Percentiles rank a stretch among this genome's conserved stretches.
Evolutionary conservation across 1,140 invertebrate genomes (phyloP).

Genomic region (Chrysoperla carnea): DNA sequence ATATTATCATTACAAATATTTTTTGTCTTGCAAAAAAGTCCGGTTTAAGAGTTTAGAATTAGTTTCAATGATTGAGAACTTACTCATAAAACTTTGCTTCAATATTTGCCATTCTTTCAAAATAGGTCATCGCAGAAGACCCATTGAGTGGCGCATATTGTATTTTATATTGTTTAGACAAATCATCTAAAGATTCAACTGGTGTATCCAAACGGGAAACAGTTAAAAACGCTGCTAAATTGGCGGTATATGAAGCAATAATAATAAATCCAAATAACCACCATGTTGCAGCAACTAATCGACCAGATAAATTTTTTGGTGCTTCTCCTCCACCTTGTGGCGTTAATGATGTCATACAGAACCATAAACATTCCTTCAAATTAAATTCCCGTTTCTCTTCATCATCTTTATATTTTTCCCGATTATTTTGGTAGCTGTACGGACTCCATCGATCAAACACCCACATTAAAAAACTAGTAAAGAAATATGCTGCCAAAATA

Average conservation of each 20-base stretch:
- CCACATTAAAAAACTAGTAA: conserved; percentile 89
- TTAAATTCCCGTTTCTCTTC: conserved; percentile 91
- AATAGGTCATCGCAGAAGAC: conserved; percentile 80
- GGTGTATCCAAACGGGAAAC: conserved; percentile 84
- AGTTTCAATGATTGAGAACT: conserved; percentile 20
- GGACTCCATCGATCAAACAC: conserved; percentile 92
- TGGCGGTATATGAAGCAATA: conserved; percentile 96
- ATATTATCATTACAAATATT: neutral
- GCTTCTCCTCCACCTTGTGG: conserved; percentile 94
- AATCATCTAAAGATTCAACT: conserved; percentile 81
- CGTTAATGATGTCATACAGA: conserved; percentile 95
- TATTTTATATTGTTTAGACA: conserved; percentile 90
- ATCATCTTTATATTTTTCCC: conserved; percentile 82
- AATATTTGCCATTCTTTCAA: conserved; percentile 90
- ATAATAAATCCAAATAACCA: conserved; percentile 97
- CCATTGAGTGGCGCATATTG: conserved; percentile 79
- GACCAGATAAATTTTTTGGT: conserved; percentile 83
- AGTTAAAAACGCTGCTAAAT: conserved; percentile 85
- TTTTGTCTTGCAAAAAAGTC: no score
- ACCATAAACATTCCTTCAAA: conserved; percentile 93
- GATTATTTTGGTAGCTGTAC: conserved; percentile 90
- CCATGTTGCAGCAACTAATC: conserved; percentile 89
- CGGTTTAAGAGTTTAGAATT: neutral
- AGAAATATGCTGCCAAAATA: conserved; percentile 87
- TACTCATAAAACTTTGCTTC: conserved; percentile 91